A percentile compares a stretch with the other conserved stretches of the same genome.
phyloP scores from a whole-genome alignment of 1,140 invertebrate species.

The Ips nitidus region DNA sequence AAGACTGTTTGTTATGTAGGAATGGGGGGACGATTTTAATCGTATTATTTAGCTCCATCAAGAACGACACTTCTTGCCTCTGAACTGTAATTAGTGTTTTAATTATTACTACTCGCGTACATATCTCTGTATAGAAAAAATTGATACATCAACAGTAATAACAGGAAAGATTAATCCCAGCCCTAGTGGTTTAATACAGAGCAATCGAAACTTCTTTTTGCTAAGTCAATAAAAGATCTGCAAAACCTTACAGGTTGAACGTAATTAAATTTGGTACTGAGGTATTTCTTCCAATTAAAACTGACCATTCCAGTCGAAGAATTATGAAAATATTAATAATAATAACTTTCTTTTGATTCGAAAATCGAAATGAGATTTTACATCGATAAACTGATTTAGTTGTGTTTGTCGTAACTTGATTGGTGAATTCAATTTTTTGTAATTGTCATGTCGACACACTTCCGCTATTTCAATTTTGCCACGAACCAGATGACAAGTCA shows the following conservation, averaged over 20 bases:
- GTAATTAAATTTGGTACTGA: conserved; percentile 35
- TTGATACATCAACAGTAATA: no score
- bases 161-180: not conserved
- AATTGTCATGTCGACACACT: not conserved
- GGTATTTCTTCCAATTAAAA: conserved; percentile 38
- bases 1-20: conserved; percentile 15
- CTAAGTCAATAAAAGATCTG: conserved; percentile 24
- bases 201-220: conserved; percentile 1
- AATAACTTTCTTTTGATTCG: conserved; percentile 34
- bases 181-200: conserved; percentile 1
- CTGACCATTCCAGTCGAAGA: conserved; percentile 25
- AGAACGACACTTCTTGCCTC: not conserved
- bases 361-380: conserved; percentile 29
- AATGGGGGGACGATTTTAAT: not conserved
- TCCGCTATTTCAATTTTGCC: not conserved
- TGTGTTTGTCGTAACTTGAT: not conserved
- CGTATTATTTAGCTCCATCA: not conserved
- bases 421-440: not conserved
- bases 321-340: conserved; percentile 41
- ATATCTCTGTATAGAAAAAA: no score
- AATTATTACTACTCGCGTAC: no score
- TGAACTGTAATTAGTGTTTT: no score
- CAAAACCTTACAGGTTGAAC: conserved; percentile 23
- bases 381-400: conserved; percentile 26
- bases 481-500: not conserved